Percentiles rank a stretch among this genome's conserved stretches.
Evolutionary conservation across 2,113 vertebrate genomes (phyloP).

Genomic region (Loxodonta africana): DNA sequence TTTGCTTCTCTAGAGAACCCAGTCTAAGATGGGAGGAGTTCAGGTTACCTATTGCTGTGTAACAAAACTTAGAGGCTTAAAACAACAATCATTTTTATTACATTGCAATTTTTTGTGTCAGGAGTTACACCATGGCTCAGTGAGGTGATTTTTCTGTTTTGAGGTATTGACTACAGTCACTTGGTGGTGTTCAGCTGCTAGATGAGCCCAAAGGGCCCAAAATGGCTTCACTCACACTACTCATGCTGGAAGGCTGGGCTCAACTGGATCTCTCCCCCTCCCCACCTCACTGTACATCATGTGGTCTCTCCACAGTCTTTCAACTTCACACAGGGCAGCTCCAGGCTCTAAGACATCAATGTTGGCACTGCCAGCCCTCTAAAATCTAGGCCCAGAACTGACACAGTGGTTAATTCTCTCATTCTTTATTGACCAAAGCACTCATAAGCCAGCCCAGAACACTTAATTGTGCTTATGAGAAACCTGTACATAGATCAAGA

Average conservation of each 20-base stretch:
- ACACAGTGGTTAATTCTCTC: not conserved
- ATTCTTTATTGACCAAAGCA: not conserved
- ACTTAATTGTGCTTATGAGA: no score
- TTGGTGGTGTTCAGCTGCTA: not conserved
- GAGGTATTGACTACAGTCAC: not conserved
- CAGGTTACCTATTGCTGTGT: no score
- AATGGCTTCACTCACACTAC: not conserved
- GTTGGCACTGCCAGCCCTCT: not conserved
- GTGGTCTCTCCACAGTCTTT: not conserved
- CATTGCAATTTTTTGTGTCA: not conserved
- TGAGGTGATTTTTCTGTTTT: not conserved
- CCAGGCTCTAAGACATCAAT: not conserved
- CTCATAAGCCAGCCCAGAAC: not conserved
- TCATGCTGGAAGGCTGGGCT: not conserved
- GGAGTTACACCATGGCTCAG: not conserved
- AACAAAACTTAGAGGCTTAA: no score
- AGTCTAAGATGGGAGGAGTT: no score
- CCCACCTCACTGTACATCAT: no score
- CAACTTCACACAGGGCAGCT: not conserved
- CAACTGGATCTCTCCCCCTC: not conserved
- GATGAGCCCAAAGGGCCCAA: not conserved
- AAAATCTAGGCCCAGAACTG: no score
- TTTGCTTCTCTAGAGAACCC: no score
- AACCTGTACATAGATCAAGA: no score
- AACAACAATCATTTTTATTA: not conserved